Conservation (phyloP, 2,888 invertebrate species). For the Dusona sp. region DNA sequence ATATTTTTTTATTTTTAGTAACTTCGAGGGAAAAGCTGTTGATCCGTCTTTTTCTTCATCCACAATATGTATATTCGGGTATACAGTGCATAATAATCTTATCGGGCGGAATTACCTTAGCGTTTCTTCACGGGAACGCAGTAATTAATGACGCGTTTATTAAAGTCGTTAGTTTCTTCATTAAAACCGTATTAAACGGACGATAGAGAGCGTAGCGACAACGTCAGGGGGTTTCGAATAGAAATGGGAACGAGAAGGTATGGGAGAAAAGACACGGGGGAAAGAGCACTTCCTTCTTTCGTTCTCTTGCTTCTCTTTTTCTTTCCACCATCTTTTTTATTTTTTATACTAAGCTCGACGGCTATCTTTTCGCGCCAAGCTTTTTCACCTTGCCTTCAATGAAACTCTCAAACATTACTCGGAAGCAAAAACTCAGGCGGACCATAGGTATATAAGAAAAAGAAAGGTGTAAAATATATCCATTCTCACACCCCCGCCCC, state of each 20-base stretch:
- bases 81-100: slow-evolving; percentile 49
- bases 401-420: slow-evolving; percentile 53
- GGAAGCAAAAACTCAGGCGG: slow-evolving; percentile 32
- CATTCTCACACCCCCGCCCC: neutral
- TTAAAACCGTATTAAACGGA: slow-evolving; percentile 70
- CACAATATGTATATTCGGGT: slow-evolving; percentile 71
- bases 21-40: slow-evolving; percentile 52
- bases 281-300: slow-evolving; percentile 31
- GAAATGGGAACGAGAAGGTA: slow-evolving; percentile 24
- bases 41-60: slow-evolving; percentile 57
- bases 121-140: slow-evolving; percentile 64
- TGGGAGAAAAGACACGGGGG: slow-evolving; percentile 5
- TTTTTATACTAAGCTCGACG: slow-evolving; percentile 50
- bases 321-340: slow-evolving; percentile 23
- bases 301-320: slow-evolving; percentile 29
- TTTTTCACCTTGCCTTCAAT: slow-evolving; percentile 37
- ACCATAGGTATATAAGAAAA: slow-evolving; percentile 17
- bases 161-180: slow-evolving; percentile 75
- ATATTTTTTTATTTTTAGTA: slow-evolving; percentile 1
- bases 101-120: slow-evolving; percentile 68
- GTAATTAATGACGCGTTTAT: slow-evolving; percentile 79
- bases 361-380: slow-evolving; percentile 36
- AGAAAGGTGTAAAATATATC: slow-evolving; percentile 17
- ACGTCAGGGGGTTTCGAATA: slow-evolving; percentile 5
- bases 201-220: slow-evolving; percentile 24